Evolutionary conservation across 2,113 vertebrate species (phyloP).

Genomic region (Heteronetta atricapilla): DNA sequence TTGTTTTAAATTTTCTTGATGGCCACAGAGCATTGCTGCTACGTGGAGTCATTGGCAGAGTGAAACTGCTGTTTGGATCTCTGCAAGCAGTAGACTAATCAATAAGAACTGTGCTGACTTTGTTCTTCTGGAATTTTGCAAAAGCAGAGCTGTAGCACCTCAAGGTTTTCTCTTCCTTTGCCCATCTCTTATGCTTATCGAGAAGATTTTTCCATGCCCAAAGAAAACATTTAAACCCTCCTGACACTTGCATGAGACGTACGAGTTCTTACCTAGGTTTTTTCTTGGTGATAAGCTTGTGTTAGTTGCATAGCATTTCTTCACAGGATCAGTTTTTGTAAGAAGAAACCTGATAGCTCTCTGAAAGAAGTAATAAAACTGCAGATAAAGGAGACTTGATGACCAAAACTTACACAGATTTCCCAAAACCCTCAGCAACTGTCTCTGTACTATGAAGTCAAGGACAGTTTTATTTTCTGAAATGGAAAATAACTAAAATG

Average conservation of each 20-base stretch:
- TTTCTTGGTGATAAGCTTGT: conserved; percentile 3
- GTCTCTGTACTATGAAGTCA: not conserved
- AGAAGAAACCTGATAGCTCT: not conserved
- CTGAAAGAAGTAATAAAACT: not conserved
- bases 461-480: not conserved
- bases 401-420: not conserved
- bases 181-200: fast-evolving
- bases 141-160: not conserved
- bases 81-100: fast-evolving
- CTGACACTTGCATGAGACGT: not conserved
- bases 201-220: not conserved
- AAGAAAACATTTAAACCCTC: not conserved
- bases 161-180: not conserved
- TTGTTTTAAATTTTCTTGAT: fast-evolving
- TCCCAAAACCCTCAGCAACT: not conserved
- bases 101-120: fast-evolving
- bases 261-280: not conserved
- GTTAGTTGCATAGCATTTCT: not conserved
- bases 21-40: not conserved
- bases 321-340: not conserved
- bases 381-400: not conserved
- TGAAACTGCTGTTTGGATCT: fast-evolving
- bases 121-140: fast-evolving
- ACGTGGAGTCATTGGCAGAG: fast-evolving
- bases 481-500: not conserved